Conservation (phyloP, 2,797 vertebrate species). For the Triplophysa yarkandensis region DNA sequence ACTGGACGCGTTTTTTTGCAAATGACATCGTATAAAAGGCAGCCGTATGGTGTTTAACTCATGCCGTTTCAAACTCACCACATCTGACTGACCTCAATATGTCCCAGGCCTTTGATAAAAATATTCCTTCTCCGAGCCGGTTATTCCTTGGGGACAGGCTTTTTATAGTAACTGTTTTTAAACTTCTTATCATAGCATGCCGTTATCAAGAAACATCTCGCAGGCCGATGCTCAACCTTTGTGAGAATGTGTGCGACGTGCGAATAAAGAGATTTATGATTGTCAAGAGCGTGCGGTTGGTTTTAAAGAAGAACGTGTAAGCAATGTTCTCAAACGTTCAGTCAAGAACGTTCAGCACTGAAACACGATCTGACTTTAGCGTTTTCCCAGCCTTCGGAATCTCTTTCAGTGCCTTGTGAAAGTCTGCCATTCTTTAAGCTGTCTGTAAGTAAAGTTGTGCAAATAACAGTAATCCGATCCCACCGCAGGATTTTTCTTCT, state of each 20-base stretch:
- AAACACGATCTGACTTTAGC: slow-evolving; percentile 13
- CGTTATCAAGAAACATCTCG: slow-evolving; percentile 42
- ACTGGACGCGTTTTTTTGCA: slow-evolving; percentile 24
- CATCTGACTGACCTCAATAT: slow-evolving; percentile 46
- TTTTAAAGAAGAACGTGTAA: slow-evolving; percentile 31
- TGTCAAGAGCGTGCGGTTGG: slow-evolving; percentile 12
- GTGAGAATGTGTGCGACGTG: slow-evolving; percentile 48
- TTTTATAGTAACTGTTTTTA: slow-evolving; percentile 44
- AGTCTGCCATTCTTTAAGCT: slow-evolving; percentile 9
- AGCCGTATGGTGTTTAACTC: slow-evolving; percentile 21
- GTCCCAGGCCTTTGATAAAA: slow-evolving; percentile 48
- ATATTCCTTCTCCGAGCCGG: slow-evolving; percentile 39
- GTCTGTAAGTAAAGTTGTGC: slow-evolving; percentile 24
- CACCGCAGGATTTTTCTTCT: slow-evolving; percentile 21
- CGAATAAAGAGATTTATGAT: slow-evolving; percentile 17
- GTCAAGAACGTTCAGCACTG: slow-evolving; percentile 7
- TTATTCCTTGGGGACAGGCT: slow-evolving; percentile 41
- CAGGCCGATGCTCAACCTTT: slow-evolving; percentile 21
- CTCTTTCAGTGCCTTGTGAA: slow-evolving; percentile 2
- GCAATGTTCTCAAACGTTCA: slow-evolving; percentile 35
- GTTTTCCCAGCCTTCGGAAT: slow-evolving; percentile 7
- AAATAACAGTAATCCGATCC: slow-evolving; percentile 35
- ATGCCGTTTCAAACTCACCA: slow-evolving; percentile 7
- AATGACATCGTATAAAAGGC: slow-evolving; percentile 13
- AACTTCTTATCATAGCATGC: slow-evolving; percentile 31